phyloP scores from a whole-genome alignment of 2,888 invertebrate genomes.

The Watsonalla binaria region DNA sequence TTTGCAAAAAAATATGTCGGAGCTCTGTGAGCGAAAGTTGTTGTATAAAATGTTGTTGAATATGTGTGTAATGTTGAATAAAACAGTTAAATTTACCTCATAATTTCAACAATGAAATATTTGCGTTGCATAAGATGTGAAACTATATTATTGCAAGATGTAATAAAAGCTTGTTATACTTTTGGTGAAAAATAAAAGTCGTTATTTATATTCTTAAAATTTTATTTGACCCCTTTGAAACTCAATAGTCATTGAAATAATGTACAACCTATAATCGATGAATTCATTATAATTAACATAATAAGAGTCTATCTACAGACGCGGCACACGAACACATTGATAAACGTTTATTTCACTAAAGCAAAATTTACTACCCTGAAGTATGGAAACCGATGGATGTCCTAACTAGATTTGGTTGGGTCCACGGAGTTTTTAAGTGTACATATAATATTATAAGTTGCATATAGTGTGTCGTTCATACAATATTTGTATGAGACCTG shows the following conservation, averaged over 20 bases:
- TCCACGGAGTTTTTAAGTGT: constrained; percentile 18
- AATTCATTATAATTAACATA: constrained; percentile 18
- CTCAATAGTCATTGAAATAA: constrained; percentile 67
- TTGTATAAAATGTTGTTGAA: too few species aligned
- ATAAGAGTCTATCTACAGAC: constrained; percentile 38
- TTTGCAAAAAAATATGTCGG: too few species aligned
- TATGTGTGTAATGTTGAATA: too few species aligned
- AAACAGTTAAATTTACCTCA: too few species aligned
- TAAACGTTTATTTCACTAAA: constrained; percentile 24
- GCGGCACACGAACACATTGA: constrained; percentile 24
- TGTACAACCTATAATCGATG: constrained; percentile 64
- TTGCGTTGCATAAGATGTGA: too few species aligned
- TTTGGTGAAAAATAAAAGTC: constrained; percentile 23
- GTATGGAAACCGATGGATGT: constrained; percentile 9
- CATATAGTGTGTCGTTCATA: too few species aligned
- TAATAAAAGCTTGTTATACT: not conserved
- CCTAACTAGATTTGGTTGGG: constrained; percentile 5
- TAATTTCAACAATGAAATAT: too few species aligned
- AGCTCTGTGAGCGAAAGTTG: too few species aligned
- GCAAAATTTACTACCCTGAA: constrained; percentile 44
- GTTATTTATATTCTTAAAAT: constrained; percentile 59
- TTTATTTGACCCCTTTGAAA: constrained; percentile 76
- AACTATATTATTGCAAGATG: not conserved
- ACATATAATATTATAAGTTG: too few species aligned
- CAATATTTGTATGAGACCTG: too few species aligned